These are phyloP conservation scores for Himalopsyche kuldschensis DNA, from an alignment of 2,888 invertebrate species.

Conservation along the genomic window DNA sequence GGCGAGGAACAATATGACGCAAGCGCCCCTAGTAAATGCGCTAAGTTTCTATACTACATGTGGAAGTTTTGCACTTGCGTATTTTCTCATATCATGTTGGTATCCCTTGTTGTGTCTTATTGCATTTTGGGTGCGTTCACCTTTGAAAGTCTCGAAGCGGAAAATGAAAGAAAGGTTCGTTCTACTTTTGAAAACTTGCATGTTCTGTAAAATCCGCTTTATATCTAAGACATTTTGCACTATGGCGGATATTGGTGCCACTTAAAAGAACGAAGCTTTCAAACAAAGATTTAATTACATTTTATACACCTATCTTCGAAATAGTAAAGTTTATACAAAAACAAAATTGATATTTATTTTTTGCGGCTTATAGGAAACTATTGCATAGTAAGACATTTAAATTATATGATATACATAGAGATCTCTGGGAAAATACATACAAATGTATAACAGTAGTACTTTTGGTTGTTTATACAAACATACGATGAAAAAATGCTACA, in stretches of 20 bases:
- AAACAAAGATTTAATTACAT: no score
- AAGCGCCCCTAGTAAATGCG: constrained; percentile 49
- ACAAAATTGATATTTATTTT: no score
- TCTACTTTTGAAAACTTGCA: background rate
- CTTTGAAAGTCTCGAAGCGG: constrained; percentile 76
- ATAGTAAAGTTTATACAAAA: no score
- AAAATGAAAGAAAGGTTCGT: constrained; percentile 70
- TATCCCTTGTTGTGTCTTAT: constrained; percentile 86
- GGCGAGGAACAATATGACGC: constrained; percentile 44
- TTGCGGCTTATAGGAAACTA: no score
- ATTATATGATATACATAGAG: no score
- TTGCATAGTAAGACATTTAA: no score
- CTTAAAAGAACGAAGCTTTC: background rate
- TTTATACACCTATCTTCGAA: no score
- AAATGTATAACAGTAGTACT: no score
- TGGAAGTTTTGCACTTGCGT: constrained; percentile 84
- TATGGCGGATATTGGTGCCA: background rate
- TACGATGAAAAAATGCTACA: no score
- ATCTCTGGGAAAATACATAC: no score
- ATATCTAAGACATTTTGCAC: background rate
- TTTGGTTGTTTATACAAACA: no score
- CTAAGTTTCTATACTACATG: constrained; percentile 67
- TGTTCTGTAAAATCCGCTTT: background rate
- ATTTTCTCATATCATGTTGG: constrained; percentile 84
- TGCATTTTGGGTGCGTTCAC: constrained; percentile 86